These are phyloP conservation scores for Ypsolopha scabrella DNA, from an alignment of 2,888 invertebrate genomes.

Conservation along the genomic window DNA sequence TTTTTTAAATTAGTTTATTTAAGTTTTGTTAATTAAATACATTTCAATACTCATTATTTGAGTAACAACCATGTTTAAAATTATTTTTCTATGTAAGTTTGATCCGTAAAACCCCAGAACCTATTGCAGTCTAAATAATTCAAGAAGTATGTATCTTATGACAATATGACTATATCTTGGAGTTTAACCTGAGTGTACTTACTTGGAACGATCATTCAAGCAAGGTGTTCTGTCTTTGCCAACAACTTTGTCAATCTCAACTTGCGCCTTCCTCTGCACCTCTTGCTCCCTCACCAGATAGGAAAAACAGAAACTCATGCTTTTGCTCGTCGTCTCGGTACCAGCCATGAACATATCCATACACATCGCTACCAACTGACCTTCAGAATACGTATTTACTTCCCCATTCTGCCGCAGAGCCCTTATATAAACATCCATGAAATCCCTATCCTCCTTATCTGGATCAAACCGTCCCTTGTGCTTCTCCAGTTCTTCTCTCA, in stretches of 20 bases:
- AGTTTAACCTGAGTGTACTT: slow-evolving; percentile 21
- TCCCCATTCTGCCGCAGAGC: slow-evolving; percentile 72
- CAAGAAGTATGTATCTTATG: too few species aligned
- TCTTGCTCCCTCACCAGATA: slow-evolving; percentile 78
- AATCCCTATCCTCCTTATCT: slow-evolving; percentile 75
- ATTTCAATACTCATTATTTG: too few species aligned
- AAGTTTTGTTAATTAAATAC: too few species aligned
- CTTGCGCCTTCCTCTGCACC: slow-evolving; percentile 80
- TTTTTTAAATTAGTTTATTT: too few species aligned
- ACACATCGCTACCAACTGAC: slow-evolving; percentile 82
- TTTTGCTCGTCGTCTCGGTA: slow-evolving; percentile 87
- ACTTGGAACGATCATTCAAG: slow-evolving; percentile 79
- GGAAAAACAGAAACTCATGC: slow-evolving; percentile 81
- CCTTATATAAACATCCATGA: slow-evolving; percentile 86
- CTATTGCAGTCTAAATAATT: too few species aligned
- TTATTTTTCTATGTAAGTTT: too few species aligned
- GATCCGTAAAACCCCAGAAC: too few species aligned
- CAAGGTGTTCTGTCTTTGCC: slow-evolving; percentile 77
- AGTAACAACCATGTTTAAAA: too few species aligned
- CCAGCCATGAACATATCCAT: slow-evolving; percentile 91
- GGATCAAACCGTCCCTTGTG: slow-evolving; percentile 75
- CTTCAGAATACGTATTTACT: slow-evolving; percentile 73
- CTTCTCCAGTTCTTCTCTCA: slow-evolving; percentile 76
- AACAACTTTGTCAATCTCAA: slow-evolving; percentile 81
- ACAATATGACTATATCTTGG: too few species aligned